Conservation (phyloP, 53 echinoderm and acorn worm genomes). For the Henricia sp. region DNA sequence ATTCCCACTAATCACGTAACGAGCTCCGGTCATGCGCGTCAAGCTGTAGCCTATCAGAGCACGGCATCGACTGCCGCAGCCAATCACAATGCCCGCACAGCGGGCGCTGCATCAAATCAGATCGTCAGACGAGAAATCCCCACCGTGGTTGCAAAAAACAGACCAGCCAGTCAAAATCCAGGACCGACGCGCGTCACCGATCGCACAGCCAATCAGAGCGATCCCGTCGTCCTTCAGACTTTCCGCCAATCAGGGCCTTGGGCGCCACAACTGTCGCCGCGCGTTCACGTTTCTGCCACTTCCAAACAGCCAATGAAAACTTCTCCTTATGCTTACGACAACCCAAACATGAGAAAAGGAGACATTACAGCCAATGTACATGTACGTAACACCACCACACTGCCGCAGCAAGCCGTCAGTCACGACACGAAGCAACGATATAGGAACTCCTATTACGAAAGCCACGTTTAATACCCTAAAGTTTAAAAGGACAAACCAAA, state of each 20-base stretch:
- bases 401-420: not conserved
- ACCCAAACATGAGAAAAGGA: not conserved
- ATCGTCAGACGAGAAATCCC: not conserved
- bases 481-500: too few relatives aligned
- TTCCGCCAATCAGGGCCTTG: not conserved
- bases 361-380: not conserved
- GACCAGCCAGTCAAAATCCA: constrained; percentile 3
- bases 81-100: too few relatives aligned
- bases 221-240: not conserved
- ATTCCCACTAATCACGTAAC: not conserved
- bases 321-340: constrained; percentile 9
- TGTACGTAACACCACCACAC: constrained; percentile 2
- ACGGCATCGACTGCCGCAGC: not conserved
- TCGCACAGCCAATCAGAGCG: constrained; percentile 1
- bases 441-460: constrained; percentile 40
- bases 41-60: not conserved
- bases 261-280: constrained; percentile 4
- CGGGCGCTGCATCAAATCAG: not conserved
- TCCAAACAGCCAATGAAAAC: not conserved
- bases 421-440: not conserved
- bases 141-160: not conserved
- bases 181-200: not conserved
- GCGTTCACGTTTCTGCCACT: not conserved
- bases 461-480: constrained; percentile 7
- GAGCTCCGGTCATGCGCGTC: not conserved